Evolutionary conservation across 2,888 invertebrate species (phyloP).

Genomic region (Opisthograptis luteolata): DNA sequence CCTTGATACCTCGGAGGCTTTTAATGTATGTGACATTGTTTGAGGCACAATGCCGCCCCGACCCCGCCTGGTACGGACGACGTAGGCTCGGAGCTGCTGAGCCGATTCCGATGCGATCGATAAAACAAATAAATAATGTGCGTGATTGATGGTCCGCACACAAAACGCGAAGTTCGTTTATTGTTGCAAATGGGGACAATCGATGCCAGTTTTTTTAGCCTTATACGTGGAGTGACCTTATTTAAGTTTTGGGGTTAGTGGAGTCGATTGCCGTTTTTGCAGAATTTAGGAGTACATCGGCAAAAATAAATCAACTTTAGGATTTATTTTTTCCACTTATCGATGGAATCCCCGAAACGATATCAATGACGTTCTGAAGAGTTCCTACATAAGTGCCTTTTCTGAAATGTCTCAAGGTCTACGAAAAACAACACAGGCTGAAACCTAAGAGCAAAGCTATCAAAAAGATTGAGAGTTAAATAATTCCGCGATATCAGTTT

Average conservation of each 20-base stretch:
- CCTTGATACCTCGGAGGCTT: conserved; percentile 8
- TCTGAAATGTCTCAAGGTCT: no score
- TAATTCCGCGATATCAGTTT: no score
- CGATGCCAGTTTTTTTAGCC: conserved; percentile 35
- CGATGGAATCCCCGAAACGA: no score
- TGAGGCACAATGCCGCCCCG: conserved; percentile 48
- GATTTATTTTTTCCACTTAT: no score
- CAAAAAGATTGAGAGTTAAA: no score
- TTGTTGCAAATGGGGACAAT: conserved; percentile 53
- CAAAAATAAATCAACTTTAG: no score
- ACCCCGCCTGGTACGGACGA: conserved; percentile 65
- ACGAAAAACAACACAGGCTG: no score
- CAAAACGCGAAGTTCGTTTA: conserved; percentile 47
- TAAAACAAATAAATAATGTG: conserved; percentile 69
- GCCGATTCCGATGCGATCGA: conserved; percentile 64
- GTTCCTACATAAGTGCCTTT: no score
- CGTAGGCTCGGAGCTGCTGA: conserved; percentile 47
- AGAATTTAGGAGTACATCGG: no score
- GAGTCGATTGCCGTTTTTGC: no score
- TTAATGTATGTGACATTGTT: conserved; percentile 51
- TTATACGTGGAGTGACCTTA: conserved; percentile 37
- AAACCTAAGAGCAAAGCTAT: no score
- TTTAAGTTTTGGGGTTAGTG: conserved; percentile 32
- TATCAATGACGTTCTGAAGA: no score
- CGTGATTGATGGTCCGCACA: conserved; percentile 72